Evolutionary conservation across 2,113 vertebrate genomes (phyloP), one percentile per base, ranked within the genome.

Genomic region (Cavia aperea): DNA sequence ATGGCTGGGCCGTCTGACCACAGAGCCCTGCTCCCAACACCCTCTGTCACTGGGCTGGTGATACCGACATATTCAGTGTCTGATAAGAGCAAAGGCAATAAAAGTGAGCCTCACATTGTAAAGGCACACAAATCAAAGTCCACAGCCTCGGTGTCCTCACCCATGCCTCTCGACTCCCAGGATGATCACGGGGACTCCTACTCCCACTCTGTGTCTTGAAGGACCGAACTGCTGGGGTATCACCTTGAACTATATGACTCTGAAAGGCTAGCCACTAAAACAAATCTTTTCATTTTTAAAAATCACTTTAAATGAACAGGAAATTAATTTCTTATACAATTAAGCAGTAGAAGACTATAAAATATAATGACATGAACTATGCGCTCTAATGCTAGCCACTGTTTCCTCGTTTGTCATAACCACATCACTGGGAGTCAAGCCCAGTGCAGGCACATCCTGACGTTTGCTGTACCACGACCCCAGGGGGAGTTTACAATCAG

Each of bases 161-260:
- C 16, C 60, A 51, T 31, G 60, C 15, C 21, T 62, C 31, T 65
- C 31, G 16, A 6, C 1, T 19, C 43, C 62, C 29, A 4, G 7
- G 31, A 3, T 36, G 31, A 3, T 36, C 6, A 0, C 15, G 1
- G 4, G 7, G 4, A 77, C 29, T 62, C 91, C 75, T 26, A 0
- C 33, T 7, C 49, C 39, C 23, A 8, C 7, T 9, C 60, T 16
- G 10, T 1, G 36, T 18, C 83, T 7, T 13, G 3, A 81, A 89
- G 66, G 62, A 56, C 1, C 46, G 36, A 78, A 39, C 51, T 15
- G 24, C 21, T 31, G 31, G 43, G 49, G 78, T 3, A 49, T 29
- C 85, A 66, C 2, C 49, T 26, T 58, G 39, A 78, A 58, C 39
- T 5, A 46, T 9, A 33, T 4, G 54, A 56, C 43, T 83, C n/a